phyloP scores from a whole-genome alignment of 2,113 vertebrate species.

The Sclerurus mexicanus region DNA sequence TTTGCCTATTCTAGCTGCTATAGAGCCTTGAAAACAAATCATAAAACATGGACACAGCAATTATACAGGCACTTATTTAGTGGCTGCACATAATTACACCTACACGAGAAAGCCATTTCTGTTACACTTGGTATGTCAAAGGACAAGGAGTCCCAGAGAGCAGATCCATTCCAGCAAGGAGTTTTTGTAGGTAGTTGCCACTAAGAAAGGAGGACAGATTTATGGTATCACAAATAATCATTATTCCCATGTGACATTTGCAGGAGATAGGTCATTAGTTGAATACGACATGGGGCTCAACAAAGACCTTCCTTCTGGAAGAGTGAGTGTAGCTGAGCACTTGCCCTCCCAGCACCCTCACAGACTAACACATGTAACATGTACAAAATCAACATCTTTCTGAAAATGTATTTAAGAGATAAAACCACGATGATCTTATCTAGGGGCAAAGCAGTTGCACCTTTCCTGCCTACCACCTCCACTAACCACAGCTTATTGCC shows the following conservation, averaged over 20 bases:
- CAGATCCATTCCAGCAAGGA: not conserved
- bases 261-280: not conserved
- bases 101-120: not conserved
- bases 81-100: not conserved
- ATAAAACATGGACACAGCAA: not conserved
- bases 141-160: not conserved
- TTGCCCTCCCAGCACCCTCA: not conserved
- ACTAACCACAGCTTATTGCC: not conserved
- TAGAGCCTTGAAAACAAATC: not conserved
- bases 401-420: not conserved
- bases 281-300: not conserved
- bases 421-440: not conserved
- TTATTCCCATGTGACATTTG: not conserved
- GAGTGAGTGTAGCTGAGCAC: not conserved
- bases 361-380: fast-evolving
- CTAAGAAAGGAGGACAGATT: not conserved
- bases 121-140: fast-evolving
- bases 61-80: not conserved
- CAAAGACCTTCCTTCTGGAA: not conserved
- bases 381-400: not conserved
- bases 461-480: not conserved
- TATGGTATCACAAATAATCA: not conserved
- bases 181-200: not conserved
- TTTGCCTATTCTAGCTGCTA: not conserved
- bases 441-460: not conserved